These are phyloP conservation scores for Chalcis sispes DNA, from an alignment of 2,888 invertebrate genomes.

Conservation along the genomic window DNA sequence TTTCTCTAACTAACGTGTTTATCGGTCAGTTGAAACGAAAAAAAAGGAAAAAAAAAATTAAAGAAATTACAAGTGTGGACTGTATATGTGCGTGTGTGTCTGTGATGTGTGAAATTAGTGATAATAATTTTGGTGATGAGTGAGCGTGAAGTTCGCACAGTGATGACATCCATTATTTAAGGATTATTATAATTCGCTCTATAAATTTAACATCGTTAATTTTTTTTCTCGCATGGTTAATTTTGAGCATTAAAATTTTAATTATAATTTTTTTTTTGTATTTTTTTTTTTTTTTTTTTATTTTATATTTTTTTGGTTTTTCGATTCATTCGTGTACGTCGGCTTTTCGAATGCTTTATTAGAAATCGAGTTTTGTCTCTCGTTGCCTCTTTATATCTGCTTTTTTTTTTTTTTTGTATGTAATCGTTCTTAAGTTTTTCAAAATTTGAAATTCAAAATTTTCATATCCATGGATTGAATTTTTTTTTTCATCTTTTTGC, in stretches of 20 bases:
- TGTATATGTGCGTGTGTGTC: constrained; percentile 44
- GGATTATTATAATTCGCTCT: constrained; percentile 51
- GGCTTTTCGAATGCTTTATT: constrained; percentile 10
- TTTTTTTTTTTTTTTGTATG: too few relatives aligned
- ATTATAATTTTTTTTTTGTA: too few relatives aligned
- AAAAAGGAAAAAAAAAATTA: constrained; percentile 17
- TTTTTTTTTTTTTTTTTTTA: too few relatives aligned
- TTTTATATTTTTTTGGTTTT: constrained; percentile 19
- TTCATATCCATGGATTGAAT: constrained; percentile 20
- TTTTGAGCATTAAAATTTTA: constrained; percentile 42
- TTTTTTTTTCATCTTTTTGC: constrained; percentile 42
- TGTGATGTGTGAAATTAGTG: constrained; percentile 49
- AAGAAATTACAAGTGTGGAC: constrained; percentile 25
- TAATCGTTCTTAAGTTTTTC: constrained; percentile 21
- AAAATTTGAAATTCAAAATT: constrained; percentile 50
- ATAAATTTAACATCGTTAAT: constrained; percentile 38
- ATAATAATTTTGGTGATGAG: constrained; percentile 48
- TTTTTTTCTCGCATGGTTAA: constrained; percentile 25
- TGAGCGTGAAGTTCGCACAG: constrained; percentile 59
- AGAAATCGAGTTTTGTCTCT: constrained; percentile 25
- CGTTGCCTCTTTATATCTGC: constrained; percentile 48
- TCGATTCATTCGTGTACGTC: constrained; percentile 26
- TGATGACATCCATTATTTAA: constrained; percentile 58
- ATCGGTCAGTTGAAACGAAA: constrained; percentile 35
- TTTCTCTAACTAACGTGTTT: constrained; percentile 51